Conservation (phyloP, 2,797 vertebrate species). For the Artibeus lituratus region DNA sequence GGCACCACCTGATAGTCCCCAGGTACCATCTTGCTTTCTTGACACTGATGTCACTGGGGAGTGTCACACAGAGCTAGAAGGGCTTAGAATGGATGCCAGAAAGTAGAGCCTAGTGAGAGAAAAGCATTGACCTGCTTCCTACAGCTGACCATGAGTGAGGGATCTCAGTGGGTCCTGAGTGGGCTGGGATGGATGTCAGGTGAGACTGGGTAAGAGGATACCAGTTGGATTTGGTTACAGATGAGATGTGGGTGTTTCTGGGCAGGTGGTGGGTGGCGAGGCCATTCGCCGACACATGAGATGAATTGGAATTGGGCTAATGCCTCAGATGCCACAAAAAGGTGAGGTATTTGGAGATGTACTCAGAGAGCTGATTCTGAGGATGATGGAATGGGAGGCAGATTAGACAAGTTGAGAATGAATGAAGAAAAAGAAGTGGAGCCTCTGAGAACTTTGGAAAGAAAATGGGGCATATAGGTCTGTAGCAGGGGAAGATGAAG, state of each 20-base stretch:
- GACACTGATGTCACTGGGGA: not conserved
- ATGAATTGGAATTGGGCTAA: not conserved
- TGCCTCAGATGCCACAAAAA: not conserved
- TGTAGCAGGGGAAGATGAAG: not conserved
- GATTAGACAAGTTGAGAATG: not conserved
- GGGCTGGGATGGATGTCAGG: not conserved
- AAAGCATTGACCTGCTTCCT: not conserved
- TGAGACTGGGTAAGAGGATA: not conserved
- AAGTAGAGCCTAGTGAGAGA: not conserved
- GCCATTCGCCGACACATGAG: not conserved
- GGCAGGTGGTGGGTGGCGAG: not conserved
- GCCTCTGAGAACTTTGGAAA: not conserved
- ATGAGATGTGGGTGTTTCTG: not conserved
- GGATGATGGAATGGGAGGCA: not conserved
- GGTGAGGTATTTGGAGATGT: not conserved
- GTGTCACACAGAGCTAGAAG: not conserved
- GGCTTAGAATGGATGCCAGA: not conserved
- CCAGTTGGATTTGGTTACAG: not conserved
- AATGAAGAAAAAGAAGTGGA: not conserved
- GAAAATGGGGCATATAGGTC: not conserved
- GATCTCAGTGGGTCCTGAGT: not conserved
- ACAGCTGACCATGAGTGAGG: not conserved
- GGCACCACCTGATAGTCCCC: not conserved
- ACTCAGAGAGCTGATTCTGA: not conserved
- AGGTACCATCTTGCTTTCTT: not conserved